A percentile compares a stretch with the other conserved stretches of the same genome.
These are phyloP conservation scores for Leptinotarsa texana DNA, from an alignment of 1,140 invertebrate species.

Conservation along the genomic window DNA sequence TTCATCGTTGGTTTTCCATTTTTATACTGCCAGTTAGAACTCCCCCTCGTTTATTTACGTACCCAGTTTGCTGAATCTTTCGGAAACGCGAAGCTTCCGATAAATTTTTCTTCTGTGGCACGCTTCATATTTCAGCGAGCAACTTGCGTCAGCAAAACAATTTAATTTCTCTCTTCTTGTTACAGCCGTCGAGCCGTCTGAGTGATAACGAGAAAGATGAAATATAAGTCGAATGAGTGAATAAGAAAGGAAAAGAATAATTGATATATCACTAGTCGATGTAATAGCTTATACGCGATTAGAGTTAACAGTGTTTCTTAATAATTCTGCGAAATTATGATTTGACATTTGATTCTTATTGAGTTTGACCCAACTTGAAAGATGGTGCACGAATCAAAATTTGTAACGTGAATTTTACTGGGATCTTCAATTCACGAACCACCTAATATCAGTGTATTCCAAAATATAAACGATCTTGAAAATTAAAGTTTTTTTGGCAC, in stretches of 20 bases:
- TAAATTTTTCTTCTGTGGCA: conserved; percentile 1
- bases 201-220: conserved; percentile 8
- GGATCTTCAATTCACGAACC: no score
- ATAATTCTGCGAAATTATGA: no score
- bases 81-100: neutral
- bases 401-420: no score
- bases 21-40: neutral
- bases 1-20: neutral
- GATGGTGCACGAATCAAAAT: no score
- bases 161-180: conserved; percentile 27
- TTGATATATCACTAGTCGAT: neutral
- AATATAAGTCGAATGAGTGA: neutral
- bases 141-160: conserved; percentile 25
- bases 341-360: no score
- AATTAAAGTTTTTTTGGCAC: no score
- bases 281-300: no score
- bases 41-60: neutral
- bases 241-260: neutral
- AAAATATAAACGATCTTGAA: no score
- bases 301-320: no score
- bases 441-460: no score
- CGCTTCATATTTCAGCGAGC: conserved; percentile 12
- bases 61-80: neutral
- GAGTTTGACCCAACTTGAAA: no score
- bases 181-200: conserved; percentile 7